phyloP scores from a whole-genome alignment of 2,888 invertebrate species.

The Eueremaeus valkanovi region DNA sequence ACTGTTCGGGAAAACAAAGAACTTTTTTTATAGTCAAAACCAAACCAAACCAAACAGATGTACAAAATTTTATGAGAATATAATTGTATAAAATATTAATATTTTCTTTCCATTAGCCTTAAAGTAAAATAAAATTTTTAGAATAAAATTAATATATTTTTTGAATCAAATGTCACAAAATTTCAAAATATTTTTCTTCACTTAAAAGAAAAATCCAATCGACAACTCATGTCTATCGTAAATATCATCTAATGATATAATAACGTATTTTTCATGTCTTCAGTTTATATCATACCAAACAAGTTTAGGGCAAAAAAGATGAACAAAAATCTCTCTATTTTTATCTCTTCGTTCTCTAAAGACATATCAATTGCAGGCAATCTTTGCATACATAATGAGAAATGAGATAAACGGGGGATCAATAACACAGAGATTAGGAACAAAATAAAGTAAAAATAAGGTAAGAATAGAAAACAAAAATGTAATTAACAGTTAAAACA shows the following conservation, averaged over 20 bases:
- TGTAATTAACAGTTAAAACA: neutral
- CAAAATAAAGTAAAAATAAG: neutral
- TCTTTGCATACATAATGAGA: neutral
- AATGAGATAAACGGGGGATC: neutral
- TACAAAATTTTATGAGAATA: neutral
- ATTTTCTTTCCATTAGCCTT: neutral
- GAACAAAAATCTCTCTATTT: neutral
- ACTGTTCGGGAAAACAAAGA: neutral
- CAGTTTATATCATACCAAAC: neutral
- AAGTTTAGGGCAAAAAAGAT: neutral
- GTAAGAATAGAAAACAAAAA: neutral
- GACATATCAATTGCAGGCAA: neutral
- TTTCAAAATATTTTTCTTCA: neutral
- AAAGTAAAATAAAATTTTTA: neutral
- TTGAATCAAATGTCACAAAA: neutral
- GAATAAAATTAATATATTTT: neutral
- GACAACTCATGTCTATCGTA: neutral
- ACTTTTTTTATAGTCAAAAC: neutral
- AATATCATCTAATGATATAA: conserved; percentile 5
- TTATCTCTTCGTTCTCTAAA: neutral
- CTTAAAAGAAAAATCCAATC: neutral
- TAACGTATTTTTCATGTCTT: conserved; percentile 25
- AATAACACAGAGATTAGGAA: neutral
- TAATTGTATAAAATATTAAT: neutral
- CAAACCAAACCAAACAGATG: conserved; percentile 10